Evolutionary conservation across 2,113 vertebrate genomes (phyloP).

Genomic region (Thamnophis sirtalis): DNA sequence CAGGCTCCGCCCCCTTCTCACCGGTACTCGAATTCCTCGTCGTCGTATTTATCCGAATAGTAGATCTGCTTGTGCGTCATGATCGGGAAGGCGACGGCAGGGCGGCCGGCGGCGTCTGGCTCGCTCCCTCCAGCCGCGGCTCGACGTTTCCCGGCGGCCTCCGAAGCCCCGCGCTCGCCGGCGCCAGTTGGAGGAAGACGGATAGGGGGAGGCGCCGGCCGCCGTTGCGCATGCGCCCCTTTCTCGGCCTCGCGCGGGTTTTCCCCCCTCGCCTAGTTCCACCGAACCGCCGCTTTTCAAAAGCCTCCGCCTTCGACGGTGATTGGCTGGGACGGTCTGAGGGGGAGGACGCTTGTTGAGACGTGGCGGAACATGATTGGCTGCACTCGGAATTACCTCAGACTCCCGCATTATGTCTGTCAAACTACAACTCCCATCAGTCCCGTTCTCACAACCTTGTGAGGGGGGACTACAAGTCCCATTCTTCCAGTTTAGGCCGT

Average conservation of each 20-base stretch:
- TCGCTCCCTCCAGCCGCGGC: neutral
- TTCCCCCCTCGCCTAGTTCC: too few species aligned
- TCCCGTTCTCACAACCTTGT: neutral
- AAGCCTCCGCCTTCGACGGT: neutral
- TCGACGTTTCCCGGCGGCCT: neutral
- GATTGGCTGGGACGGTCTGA: neutral
- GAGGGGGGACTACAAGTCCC: neutral
- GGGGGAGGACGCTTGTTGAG: fast-evolving
- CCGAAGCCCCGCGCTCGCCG: neutral
- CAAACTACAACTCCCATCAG: neutral
- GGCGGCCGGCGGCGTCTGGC: neutral
- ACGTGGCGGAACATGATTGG: neutral
- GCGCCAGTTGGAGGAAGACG: neutral
- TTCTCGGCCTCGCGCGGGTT: neutral
- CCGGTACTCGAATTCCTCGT: constrained; percentile 87
- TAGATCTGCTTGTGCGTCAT: constrained; percentile 86
- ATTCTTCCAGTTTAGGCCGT: neutral
- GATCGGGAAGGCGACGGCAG: neutral
- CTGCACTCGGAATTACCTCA: neutral
- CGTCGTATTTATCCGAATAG: constrained; percentile 85
- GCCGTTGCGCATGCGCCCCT: neutral
- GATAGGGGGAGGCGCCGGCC: neutral
- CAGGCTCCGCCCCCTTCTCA: constrained; percentile 27
- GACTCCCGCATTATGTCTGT: neutral
- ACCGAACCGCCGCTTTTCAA: constrained; percentile 6